These are phyloP conservation scores for Mastomys coucha DNA, from an alignment of 2,113 vertebrate genomes.

Conservation along the genomic window DNA sequence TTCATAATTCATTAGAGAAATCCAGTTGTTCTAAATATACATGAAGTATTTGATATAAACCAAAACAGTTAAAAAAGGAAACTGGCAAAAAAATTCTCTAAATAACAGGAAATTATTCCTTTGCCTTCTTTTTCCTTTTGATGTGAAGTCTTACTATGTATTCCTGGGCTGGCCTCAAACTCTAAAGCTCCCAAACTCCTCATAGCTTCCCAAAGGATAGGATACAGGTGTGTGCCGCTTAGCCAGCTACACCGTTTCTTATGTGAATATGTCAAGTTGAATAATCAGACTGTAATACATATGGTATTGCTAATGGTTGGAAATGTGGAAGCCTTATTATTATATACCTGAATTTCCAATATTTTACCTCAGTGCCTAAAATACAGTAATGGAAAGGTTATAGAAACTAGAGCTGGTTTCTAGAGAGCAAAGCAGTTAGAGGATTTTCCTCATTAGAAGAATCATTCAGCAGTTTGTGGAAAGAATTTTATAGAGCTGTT, in stretches of 20 bases:
- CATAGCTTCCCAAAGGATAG: background rate
- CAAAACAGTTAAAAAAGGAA: constrained; percentile 36
- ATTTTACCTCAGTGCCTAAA: constrained; percentile 33
- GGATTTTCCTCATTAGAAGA: constrained; percentile 43
- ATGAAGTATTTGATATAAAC: constrained; percentile 40
- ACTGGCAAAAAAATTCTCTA: background rate
- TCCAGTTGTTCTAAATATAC: constrained; percentile 24
- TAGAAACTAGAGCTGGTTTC: constrained; percentile 33
- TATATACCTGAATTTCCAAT: constrained; percentile 47
- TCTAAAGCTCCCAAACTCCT: too few species aligned
- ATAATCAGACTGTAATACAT: background rate
- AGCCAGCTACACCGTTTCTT: background rate
- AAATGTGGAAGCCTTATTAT: constrained; percentile 6
- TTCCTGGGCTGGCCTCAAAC: background rate
- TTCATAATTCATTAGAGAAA: constrained; percentile 49
- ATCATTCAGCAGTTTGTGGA: constrained; percentile 14
- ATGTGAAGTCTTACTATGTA: background rate
- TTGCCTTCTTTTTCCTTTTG: background rate
- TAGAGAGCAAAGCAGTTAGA: background rate
- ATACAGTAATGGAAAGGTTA: background rate
- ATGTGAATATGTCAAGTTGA: constrained; percentile 16
- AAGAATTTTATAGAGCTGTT: constrained; percentile 55
- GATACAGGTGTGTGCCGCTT: background rate
- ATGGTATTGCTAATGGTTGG: background rate
- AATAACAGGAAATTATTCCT: background rate